phyloP scores from a whole-genome alignment of 2,113 vertebrate genomes.

The Dasyprocta punctata region DNA sequence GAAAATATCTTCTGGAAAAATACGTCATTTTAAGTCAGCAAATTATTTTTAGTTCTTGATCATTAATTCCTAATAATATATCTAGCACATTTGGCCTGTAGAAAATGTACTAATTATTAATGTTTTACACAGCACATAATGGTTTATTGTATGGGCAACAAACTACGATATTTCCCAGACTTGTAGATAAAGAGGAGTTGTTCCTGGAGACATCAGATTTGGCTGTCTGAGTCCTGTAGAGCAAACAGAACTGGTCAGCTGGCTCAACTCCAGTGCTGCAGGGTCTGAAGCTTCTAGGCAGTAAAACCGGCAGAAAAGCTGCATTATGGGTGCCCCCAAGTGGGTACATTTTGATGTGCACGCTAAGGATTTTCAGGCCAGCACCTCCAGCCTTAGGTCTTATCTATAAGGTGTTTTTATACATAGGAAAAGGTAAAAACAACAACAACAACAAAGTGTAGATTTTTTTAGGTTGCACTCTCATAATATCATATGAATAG shows the following conservation, averaged over 20 bases:
- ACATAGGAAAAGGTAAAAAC: background rate
- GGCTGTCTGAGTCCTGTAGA: background rate
- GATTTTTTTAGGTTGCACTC: background rate
- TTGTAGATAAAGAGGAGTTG: background rate
- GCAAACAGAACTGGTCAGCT: slow-evolving; percentile 1
- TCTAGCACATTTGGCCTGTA: slow-evolving; percentile 32
- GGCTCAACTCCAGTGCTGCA: slow-evolving; percentile 31
- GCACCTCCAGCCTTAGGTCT: background rate
- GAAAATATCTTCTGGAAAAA: slow-evolving; percentile 39
- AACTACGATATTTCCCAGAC: slow-evolving; percentile 22
- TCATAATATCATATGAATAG: background rate
- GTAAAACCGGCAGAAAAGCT: slow-evolving; percentile 56
- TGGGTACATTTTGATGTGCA: slow-evolving; percentile 79
- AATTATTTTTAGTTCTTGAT: slow-evolving; percentile 62
- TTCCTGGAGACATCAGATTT: slow-evolving; percentile 43
- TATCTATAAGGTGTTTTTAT: slow-evolving; percentile 13
- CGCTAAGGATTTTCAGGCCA: slow-evolving; percentile 30
- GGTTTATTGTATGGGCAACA: slow-evolving; percentile 22
- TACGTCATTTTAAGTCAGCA: slow-evolving; percentile 48
- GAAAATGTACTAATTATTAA: slow-evolving; percentile 49
- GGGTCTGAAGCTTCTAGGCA: slow-evolving; percentile 10
- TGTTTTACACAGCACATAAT: slow-evolving; percentile 50
- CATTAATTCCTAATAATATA: slow-evolving; percentile 61
- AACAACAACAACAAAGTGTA: background rate
- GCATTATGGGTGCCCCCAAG: slow-evolving; percentile 81